These are phyloP conservation scores for Nothobranchius furzeri DNA, from an alignment of 2,113 vertebrate genomes.

Conservation along the genomic window DNA sequence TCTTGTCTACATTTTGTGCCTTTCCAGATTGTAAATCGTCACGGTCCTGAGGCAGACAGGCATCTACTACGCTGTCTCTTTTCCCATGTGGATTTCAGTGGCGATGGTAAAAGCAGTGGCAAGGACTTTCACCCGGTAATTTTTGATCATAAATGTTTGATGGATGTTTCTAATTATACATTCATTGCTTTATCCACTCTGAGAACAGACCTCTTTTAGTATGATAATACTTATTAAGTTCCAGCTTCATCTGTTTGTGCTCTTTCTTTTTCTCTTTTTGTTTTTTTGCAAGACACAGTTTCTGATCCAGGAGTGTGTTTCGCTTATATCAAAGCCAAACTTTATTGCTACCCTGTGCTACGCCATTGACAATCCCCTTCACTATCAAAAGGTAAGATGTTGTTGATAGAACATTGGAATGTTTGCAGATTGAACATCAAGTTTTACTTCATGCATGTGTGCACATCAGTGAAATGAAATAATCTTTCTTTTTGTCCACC, in stretches of 20 bases:
- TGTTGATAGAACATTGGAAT: too few relatives aligned
- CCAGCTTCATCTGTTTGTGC: neutral
- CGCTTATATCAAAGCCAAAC: conserved; percentile 98
- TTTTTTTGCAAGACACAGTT: conserved; percentile 89
- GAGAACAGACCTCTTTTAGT: neutral
- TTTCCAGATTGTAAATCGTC: conserved; percentile 97
- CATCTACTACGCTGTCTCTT: conserved; percentile 99
- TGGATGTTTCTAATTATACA: neutral
- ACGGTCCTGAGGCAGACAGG: conserved; percentile 99
- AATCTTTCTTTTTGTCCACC: too few relatives aligned
- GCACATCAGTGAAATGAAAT: too few relatives aligned
- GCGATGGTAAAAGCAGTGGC: conserved; percentile 99
- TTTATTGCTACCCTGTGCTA: conserved; percentile 99
- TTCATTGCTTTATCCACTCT: too few relatives aligned
- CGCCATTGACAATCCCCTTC: conserved; percentile 99
- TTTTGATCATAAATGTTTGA: neutral
- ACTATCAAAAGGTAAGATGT: conserved; percentile 96
- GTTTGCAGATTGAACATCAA: too few relatives aligned
- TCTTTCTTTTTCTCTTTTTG: conserved; percentile 32
- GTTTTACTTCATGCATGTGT: too few relatives aligned
- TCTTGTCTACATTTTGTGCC: neutral
- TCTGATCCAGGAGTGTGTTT: conserved; percentile 99
- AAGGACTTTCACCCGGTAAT: conserved; percentile 99
- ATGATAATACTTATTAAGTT: neutral
- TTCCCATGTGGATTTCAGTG: conserved; percentile 99